Conservation (phyloP, 2,113 vertebrate species). For the Progne subis region DNA sequence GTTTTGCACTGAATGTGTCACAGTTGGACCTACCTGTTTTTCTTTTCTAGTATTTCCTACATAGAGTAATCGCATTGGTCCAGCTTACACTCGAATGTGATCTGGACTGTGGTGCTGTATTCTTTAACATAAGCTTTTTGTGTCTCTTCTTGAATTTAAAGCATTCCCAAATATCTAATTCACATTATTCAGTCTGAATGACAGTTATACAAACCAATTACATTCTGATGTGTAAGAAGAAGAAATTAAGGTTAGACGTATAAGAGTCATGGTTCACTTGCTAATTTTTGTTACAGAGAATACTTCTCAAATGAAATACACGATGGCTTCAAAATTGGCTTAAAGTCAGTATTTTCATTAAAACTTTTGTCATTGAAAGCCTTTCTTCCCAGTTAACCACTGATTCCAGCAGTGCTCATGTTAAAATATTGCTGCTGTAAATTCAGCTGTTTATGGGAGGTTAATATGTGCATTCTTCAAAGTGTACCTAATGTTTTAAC, state of each 20-base stretch:
- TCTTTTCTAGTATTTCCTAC: constrained; percentile 44
- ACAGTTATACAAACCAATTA: constrained; percentile 25
- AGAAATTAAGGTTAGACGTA: background rate
- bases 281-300: background rate
- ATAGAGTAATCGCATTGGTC: background rate
- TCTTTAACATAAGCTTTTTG: constrained; percentile 55
- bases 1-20: constrained; percentile 76
- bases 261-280: background rate
- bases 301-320: background rate
- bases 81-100: constrained; percentile 3
- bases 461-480: constrained; percentile 48
- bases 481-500: constrained; percentile 52
- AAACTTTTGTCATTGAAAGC: background rate
- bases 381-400: background rate
- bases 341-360: constrained; percentile 24
- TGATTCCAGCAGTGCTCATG: constrained; percentile 31
- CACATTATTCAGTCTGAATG: constrained; percentile 44
- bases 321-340: constrained; percentile 11
- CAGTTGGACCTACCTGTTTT: constrained; percentile 63
- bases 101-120: constrained; percentile 54
- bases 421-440: constrained; percentile 68
- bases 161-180: background rate
- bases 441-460: constrained; percentile 57
- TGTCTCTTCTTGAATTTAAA: constrained; percentile 10
- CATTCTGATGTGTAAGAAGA: background rate